Conservation (phyloP, 2,113 vertebrate species). For the Melanerpes formicivorus region DNA sequence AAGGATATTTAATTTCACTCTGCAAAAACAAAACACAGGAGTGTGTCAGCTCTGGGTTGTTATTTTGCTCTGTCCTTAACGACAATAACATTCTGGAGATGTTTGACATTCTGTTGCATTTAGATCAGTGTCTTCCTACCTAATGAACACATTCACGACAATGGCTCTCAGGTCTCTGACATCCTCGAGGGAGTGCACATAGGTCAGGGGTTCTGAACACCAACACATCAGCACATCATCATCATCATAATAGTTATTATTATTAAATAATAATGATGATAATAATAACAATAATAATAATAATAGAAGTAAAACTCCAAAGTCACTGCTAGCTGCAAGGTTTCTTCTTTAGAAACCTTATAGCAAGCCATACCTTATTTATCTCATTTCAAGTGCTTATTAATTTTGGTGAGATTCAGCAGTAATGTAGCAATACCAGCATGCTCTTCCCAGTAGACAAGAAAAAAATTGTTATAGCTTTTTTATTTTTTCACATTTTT, state of each 20-base stretch:
- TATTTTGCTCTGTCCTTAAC: background rate
- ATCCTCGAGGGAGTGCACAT: slow-evolving; percentile 53
- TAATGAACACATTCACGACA: slow-evolving; percentile 70
- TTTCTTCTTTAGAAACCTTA: slow-evolving; percentile 61
- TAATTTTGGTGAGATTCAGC: slow-evolving; percentile 62
- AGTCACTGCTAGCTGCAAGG: slow-evolving; percentile 47
- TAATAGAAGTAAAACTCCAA: slow-evolving; percentile 53
- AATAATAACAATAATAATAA: background rate
- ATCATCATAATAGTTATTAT: too few species aligned
- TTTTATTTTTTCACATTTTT: background rate
- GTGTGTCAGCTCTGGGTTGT: background rate
- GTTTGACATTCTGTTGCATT: slow-evolving; percentile 66
- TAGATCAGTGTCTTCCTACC: slow-evolving; percentile 57
- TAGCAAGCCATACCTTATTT: slow-evolving; percentile 56
- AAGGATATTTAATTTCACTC: slow-evolving; percentile 17
- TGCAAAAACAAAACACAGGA: background rate
- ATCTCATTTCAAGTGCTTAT: slow-evolving; percentile 62
- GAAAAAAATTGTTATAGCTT: slow-evolving; percentile 4
- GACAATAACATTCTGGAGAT: slow-evolving; percentile 23
- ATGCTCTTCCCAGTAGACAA: slow-evolving; percentile 8
- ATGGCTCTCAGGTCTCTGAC: slow-evolving; percentile 68
- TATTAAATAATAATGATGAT: slow-evolving; percentile 4
- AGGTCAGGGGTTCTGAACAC: slow-evolving; percentile 63
- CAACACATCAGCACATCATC: background rate
- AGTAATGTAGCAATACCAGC: slow-evolving; percentile 40